phyloP scores from a whole-genome alignment of 2,797 vertebrate genomes.

The Falco concolor region DNA sequence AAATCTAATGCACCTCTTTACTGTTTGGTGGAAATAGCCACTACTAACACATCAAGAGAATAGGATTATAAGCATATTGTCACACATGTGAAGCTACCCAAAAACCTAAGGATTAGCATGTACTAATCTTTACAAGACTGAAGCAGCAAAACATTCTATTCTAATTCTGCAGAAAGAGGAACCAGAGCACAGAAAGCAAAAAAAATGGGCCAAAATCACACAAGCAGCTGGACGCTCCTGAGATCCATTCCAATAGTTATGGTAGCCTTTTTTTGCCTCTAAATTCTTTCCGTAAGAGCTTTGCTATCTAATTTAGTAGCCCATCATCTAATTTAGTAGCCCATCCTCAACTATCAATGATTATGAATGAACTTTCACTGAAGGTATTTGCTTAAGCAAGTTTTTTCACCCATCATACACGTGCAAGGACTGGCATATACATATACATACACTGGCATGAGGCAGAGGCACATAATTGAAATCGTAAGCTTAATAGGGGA shows the following conservation, averaged over 20 bases:
- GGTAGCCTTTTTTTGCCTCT: neutral
- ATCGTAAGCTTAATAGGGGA: neutral
- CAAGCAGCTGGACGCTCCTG: neutral
- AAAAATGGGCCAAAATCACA: neutral
- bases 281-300: neutral
- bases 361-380: neutral
- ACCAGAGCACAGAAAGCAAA: neutral
- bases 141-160: neutral
- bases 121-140: neutral
- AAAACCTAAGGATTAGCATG: neutral
- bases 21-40: neutral
- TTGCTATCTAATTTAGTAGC: neutral
- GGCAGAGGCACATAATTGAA: neutral
- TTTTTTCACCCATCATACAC: neutral
- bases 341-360: neutral
- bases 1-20: neutral
- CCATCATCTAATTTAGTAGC: neutral
- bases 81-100: neutral
- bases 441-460: rapidly evolving
- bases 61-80: neutral
- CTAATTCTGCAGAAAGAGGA: neutral
- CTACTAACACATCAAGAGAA: neutral
- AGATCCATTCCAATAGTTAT: neutral
- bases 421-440: neutral
- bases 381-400: neutral